Evolutionary conservation across 2,797 vertebrate species (phyloP).

Genomic region (Gymnothorax reevesii): DNA sequence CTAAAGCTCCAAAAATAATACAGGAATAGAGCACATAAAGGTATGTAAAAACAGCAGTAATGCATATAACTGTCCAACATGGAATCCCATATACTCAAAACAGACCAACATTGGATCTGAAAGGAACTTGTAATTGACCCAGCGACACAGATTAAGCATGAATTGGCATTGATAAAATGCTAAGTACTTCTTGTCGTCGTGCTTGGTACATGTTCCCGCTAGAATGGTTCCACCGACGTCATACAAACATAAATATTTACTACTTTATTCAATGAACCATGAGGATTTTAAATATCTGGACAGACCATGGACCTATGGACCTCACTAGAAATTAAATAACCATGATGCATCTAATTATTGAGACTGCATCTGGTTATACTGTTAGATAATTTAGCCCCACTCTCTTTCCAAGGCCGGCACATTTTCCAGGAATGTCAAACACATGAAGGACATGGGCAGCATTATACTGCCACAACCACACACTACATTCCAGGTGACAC

Average conservation of each 20-base stretch:
- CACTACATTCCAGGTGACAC: background rate
- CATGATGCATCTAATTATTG: background rate
- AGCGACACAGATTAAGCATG: background rate
- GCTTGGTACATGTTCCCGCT: background rate
- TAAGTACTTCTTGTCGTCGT: background rate
- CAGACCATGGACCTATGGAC: too few species aligned
- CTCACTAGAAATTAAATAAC: background rate
- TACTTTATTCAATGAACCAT: background rate
- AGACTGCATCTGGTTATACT: background rate
- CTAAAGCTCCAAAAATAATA: constrained; percentile 73
- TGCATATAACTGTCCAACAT: constrained; percentile 35
- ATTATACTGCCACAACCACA: background rate
- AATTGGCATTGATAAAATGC: background rate
- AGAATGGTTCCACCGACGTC: background rate
- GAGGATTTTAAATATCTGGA: too few species aligned
- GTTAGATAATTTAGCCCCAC: background rate
- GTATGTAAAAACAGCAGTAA: constrained; percentile 47
- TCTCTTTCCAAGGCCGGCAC: background rate
- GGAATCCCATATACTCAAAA: background rate
- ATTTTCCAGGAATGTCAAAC: background rate
- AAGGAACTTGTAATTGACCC: background rate
- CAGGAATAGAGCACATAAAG: constrained; percentile 50
- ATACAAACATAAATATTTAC: background rate
- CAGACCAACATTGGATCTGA: background rate
- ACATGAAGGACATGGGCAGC: background rate